phyloP scores from a whole-genome alignment of 1,140 invertebrate genomes.

The Saccostrea cuccullata region DNA sequence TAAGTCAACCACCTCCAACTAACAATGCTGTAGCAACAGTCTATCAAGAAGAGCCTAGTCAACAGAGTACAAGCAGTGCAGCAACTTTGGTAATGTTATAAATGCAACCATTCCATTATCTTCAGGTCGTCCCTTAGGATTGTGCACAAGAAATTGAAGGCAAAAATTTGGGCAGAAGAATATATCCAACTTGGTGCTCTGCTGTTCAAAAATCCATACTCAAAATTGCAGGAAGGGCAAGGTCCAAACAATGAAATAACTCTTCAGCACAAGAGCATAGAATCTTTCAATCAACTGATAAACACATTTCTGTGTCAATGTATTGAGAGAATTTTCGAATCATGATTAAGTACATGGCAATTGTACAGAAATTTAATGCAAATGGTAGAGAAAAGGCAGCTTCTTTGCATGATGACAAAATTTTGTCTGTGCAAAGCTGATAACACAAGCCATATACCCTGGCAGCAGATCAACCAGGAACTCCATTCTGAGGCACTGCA shows the following conservation, averaged over 20 bases:
- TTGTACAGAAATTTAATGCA: background rate
- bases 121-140: too few relatives aligned
- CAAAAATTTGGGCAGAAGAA: too few relatives aligned
- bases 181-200: too few relatives aligned
- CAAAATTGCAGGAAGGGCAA: background rate
- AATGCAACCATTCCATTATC: too few relatives aligned
- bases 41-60: too few relatives aligned
- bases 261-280: background rate
- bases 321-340: background rate
- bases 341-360: background rate
- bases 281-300: background rate
- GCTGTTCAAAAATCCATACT: background rate
- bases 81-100: too few relatives aligned
- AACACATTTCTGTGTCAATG: background rate
- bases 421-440: constrained; percentile 17
- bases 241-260: background rate
- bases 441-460: constrained; percentile 3
- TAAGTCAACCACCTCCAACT: too few relatives aligned
- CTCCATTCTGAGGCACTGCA: background rate
- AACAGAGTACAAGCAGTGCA: too few relatives aligned
- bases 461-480: constrained; percentile 7
- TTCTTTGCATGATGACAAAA: constrained; percentile 24
- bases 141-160: too few relatives aligned
- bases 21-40: too few relatives aligned
- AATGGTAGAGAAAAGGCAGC: constrained; percentile 12